These are phyloP conservation scores for Odocoileus virginianus DNA, from an alignment of 2,113 vertebrate genomes.

Conservation along the genomic window DNA sequence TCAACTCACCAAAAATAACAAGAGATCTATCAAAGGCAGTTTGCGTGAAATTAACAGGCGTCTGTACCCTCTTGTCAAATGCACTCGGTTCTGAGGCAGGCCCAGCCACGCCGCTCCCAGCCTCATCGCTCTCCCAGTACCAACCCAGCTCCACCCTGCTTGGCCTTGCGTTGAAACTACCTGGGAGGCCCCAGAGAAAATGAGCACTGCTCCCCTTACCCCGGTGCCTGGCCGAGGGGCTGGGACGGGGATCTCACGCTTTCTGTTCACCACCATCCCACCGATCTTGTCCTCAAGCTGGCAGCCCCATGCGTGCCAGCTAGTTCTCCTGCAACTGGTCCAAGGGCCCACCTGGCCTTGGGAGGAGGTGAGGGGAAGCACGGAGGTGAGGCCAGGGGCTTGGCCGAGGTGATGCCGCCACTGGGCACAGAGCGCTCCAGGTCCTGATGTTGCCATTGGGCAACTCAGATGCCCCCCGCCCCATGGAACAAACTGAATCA, in stretches of 20 bases:
- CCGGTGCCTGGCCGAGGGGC: neutral
- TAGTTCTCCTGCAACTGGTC: neutral
- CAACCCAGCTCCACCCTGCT: neutral
- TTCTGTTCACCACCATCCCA: neutral
- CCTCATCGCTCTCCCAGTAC: neutral
- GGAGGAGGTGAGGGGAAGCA: neutral
- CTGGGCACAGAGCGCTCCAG: neutral
- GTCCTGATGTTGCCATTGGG: neutral
- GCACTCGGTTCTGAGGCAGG: neutral
- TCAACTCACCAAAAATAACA: conserved; percentile 87
- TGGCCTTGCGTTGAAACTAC: neutral
- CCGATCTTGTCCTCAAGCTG: neutral
- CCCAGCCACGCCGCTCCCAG: neutral
- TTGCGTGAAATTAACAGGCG: conserved; percentile 85
- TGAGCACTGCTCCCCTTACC: neutral
- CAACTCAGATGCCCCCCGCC: neutral
- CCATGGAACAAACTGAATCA: neutral
- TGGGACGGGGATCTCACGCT: neutral
- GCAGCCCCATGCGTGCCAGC: conserved; percentile 1
- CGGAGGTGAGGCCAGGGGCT: neutral
- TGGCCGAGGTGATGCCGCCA: neutral
- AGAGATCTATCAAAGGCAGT: conserved; percentile 85
- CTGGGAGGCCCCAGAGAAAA: neutral
- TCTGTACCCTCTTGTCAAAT: conserved; percentile 63
- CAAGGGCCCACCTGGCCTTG: conserved; percentile 4